Base-by-base conservation (phyloP, 2,888 invertebrate species). In the Julus scanicus region DNA sequence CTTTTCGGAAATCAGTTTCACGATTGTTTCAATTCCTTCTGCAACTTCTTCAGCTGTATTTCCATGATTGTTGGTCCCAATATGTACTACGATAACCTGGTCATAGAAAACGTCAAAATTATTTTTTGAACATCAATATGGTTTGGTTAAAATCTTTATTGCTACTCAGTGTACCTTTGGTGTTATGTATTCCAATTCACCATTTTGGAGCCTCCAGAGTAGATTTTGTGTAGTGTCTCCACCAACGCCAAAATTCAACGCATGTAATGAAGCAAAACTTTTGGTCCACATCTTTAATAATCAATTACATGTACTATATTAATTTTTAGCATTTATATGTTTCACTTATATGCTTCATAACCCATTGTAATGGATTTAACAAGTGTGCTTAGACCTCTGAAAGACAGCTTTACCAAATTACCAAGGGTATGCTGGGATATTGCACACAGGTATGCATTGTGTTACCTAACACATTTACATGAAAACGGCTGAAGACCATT, bases 201-300 rank as follows among this genome's bases (percentile, higher is more conserved):
- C 98, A 93, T 98, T 96, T 91, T 95, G 94, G 85, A 98, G 94
- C 91, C 98, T 94, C 98, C 98, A 98, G 71, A 98, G 93, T 17
- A 98, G 95, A 94, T 98, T 95, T 92, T 98, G 96, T 63, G 96
- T 96, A 92, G 95, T 94, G 93, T 98, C 98, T 90, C 95, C 96
- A 90, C 96, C 95, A 91, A 98, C 96, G 90, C 97, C 97, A 93
- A 97, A 96, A 92, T 98, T 98, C 90, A 98, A 94, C 92, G 96
- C 96, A 92, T 98, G 98, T 92, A 98, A 94, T 1, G 97, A 98
- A 89, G 96, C 97, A 94, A 97, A 97, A 93, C 96, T 95, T 91
- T 96, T 95, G 91, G 96, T 95, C 97, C 97, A 98, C 86, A 97
- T 94, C 93, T 93, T 44, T 8, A 85, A 85, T 17, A 49, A 86